A percentile compares a stretch with the other conserved stretches of the same genome.
Conservation (phyloP, 2,797 vertebrate species). For the Arvicola amphibius region DNA sequence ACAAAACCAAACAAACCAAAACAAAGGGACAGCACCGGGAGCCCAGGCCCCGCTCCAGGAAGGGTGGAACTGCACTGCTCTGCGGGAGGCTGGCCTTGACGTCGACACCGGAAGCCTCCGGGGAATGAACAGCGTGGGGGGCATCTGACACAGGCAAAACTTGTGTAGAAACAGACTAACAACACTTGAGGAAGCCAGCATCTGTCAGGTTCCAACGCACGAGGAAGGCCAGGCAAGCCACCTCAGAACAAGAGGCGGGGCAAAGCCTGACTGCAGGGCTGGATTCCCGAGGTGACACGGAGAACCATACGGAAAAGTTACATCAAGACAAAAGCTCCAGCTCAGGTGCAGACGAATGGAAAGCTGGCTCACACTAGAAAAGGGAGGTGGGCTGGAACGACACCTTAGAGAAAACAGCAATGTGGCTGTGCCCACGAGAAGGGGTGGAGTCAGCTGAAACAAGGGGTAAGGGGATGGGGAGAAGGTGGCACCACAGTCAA, state of each 20-base stretch:
- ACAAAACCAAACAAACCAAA: too few species aligned
- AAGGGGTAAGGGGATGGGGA: not conserved
- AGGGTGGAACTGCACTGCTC: not conserved
- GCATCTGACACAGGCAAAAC: not conserved
- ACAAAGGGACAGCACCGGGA: not conserved
- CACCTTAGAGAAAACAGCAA: not conserved
- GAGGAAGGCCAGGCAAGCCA: not conserved
- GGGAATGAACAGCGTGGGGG: accelerated
- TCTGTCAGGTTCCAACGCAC: not conserved
- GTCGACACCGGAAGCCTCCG: too few species aligned
- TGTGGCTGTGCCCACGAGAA: not conserved
- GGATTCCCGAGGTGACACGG: not conserved
- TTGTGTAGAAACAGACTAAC: not conserved
- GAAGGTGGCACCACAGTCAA: not conserved
- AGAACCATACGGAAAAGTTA: not conserved
- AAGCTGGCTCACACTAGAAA: not conserved
- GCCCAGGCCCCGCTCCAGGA: too few species aligned
- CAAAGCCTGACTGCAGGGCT: not conserved
- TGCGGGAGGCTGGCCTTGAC: not conserved
- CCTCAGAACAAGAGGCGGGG: not conserved
- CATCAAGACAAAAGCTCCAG: not conserved
- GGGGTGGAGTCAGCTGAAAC: not conserved
- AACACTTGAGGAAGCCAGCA: not conserved
- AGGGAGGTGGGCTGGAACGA: not conserved
- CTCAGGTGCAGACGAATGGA: not conserved